phyloP scores from a whole-genome alignment of 2,797 vertebrate genomes.

The Sebastes elongatus region DNA sequence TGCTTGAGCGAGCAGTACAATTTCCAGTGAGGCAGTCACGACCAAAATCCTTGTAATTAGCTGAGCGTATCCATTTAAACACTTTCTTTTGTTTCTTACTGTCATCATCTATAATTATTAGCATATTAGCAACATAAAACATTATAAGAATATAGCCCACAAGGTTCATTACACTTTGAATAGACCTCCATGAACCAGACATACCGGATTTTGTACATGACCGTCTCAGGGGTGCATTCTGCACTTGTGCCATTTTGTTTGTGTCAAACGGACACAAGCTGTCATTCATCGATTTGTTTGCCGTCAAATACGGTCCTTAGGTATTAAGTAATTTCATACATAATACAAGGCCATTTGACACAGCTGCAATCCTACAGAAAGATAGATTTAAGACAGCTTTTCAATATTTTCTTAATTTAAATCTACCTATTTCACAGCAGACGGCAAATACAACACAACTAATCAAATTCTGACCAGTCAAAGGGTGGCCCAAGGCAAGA shows the following conservation, averaged over 20 bases:
- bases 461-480: constrained; percentile 46
- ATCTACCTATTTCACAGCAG: constrained; percentile 27
- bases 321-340: background rate
- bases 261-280: background rate
- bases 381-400: constrained; percentile 11
- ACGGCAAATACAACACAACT: constrained; percentile 19
- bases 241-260: background rate
- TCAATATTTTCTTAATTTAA: constrained; percentile 10
- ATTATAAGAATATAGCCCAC: background rate
- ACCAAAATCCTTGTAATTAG: constrained; percentile 29
- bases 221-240: background rate
- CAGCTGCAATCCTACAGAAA: background rate
- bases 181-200: background rate
- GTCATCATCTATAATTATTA: constrained; percentile 7
- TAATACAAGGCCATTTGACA: background rate
- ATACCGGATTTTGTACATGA: background rate
- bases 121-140: background rate
- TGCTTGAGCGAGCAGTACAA: constrained; percentile 38
- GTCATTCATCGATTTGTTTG: background rate
- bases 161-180: background rate
- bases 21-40: constrained; percentile 25
- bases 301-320: background rate
- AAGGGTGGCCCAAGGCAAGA: constrained; percentile 31
- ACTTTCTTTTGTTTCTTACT: background rate
- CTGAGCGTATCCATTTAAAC: constrained; percentile 17